Evolutionary conservation across 1,140 invertebrate species (phyloP).

Genomic region (Metaphire vulgaris): DNA sequence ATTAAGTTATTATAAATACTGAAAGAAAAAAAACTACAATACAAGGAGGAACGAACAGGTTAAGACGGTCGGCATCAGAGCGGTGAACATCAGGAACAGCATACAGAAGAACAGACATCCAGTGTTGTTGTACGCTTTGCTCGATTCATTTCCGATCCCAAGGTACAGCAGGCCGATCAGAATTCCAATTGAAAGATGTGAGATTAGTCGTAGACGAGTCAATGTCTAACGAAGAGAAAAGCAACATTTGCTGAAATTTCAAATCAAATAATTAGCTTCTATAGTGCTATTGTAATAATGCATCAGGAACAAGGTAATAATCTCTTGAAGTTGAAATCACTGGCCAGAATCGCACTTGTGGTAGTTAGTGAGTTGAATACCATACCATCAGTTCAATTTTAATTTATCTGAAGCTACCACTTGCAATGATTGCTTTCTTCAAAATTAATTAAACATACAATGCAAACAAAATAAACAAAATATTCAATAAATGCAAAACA

Average conservation of each 20-base stretch:
- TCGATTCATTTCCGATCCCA: slow-evolving; percentile 83
- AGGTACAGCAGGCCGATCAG: slow-evolving; percentile 86
- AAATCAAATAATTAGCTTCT: neutral
- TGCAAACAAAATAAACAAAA: neutral
- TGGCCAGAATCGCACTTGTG: too few species aligned
- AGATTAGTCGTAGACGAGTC: slow-evolving; percentile 75
- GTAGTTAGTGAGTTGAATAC: neutral
- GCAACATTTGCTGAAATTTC: neutral
- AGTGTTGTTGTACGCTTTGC: slow-evolving; percentile 84
- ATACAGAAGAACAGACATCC: slow-evolving; percentile 90
- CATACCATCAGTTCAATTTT: too few species aligned
- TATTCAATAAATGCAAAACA: neutral
- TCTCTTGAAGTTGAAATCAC: neutral
- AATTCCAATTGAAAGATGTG: slow-evolving; percentile 78
- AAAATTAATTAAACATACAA: too few species aligned
- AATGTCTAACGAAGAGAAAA: slow-evolving; percentile 59
- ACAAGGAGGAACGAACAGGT: too few species aligned
- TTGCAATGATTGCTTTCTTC: too few species aligned
- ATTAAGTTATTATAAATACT: too few species aligned
- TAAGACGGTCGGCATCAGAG: slow-evolving; percentile 92
- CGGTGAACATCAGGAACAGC: slow-evolving; percentile 90
- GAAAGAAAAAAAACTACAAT: too few species aligned
- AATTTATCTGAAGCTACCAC: too few species aligned
- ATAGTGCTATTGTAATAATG: neutral
- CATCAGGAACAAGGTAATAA: neutral